Conservation (phyloP, 1,140 invertebrate species). For the Polypedilum pembai region DNA sequence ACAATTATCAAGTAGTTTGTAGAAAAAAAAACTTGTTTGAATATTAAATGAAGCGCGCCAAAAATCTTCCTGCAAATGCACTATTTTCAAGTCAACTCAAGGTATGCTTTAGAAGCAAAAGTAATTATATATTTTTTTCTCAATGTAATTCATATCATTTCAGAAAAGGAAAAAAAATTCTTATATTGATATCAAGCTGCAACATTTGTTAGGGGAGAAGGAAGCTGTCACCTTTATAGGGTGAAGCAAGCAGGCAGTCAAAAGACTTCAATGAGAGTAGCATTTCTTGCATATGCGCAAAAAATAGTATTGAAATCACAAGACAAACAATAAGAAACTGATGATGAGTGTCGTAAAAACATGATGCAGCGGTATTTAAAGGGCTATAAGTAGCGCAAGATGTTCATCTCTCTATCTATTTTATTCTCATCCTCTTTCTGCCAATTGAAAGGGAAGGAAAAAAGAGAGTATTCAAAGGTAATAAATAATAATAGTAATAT, state of each 20-base stretch:
- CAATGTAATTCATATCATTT: neutral
- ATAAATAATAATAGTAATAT: neutral
- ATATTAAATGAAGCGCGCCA: constrained; percentile 11
- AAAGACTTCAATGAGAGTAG: constrained; percentile 24
- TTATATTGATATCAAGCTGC: constrained; percentile 24
- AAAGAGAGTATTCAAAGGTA: no score
- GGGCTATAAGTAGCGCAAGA: constrained; percentile 21
- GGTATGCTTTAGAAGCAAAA: neutral
- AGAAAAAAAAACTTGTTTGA: neutral
- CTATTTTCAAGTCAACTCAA: constrained; percentile 1
- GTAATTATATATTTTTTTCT: neutral
- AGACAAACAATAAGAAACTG: constrained; percentile 5
- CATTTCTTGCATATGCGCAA: neutral
- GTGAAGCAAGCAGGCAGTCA: constrained; percentile 7
- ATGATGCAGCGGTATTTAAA: constrained; percentile 19
- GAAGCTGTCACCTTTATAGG: constrained; percentile 1
- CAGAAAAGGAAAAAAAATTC: neutral
- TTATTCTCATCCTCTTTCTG: neutral
- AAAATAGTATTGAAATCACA: constrained; percentile 10
- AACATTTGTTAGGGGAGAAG: constrained; percentile 3
- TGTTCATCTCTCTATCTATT: constrained; percentile 14
- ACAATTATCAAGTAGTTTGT: neutral
- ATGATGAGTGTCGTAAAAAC: constrained; percentile 20
- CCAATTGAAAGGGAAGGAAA: neutral
- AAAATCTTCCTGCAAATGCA: constrained; percentile 16